phyloP scores from a whole-genome alignment of 2,113 vertebrate species.

The Crypturellus undulatus region DNA sequence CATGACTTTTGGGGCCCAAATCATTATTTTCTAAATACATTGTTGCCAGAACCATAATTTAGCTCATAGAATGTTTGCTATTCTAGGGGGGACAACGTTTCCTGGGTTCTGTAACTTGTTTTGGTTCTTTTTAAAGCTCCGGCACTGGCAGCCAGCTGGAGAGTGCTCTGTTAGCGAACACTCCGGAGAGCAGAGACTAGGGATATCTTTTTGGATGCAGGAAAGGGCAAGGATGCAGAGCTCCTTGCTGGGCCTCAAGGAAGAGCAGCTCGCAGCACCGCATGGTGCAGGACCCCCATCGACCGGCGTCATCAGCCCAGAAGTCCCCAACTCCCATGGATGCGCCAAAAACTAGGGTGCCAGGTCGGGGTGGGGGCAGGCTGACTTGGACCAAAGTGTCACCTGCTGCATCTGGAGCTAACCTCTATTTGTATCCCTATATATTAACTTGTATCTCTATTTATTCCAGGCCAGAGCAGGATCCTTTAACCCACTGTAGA shows the following conservation, averaged over 20 bases:
- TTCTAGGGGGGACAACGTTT: background rate
- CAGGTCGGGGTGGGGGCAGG: background rate
- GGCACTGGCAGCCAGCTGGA: slow-evolving; percentile 2
- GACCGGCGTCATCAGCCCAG: background rate
- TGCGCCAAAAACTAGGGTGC: accelerated
- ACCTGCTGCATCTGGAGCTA: background rate
- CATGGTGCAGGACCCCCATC: background rate
- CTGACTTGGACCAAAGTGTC: background rate
- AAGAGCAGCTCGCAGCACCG: background rate
- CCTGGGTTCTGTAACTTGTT: background rate
- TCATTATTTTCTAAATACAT: slow-evolving; percentile 1
- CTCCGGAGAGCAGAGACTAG: background rate
- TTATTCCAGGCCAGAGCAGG: background rate
- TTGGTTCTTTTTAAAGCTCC: background rate
- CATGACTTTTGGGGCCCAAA: background rate
- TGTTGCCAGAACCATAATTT: background rate
- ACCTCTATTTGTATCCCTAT: too few relatives aligned
- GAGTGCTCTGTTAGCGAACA: background rate
- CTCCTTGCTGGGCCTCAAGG: background rate
- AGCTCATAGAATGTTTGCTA: slow-evolving; percentile 21
- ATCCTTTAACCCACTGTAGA: background rate
- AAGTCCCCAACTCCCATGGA: background rate
- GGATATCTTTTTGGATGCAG: background rate
- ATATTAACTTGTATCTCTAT: too few relatives aligned
- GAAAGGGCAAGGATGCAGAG: slow-evolving; percentile 10